phyloP scores from a whole-genome alignment of 2,797 vertebrate genomes.

The Channa striata region DNA sequence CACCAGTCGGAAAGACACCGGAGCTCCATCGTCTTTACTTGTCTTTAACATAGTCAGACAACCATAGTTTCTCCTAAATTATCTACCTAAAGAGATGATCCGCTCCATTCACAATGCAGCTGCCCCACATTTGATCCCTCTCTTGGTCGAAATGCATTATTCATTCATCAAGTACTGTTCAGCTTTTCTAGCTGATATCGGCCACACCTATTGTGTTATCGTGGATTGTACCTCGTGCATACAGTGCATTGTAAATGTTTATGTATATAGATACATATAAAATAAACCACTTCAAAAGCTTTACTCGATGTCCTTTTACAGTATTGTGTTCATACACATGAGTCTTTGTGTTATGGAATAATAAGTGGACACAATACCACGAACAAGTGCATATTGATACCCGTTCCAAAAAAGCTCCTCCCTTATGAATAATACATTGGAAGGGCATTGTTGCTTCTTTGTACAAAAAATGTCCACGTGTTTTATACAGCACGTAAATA shows the following conservation, averaged over 20 bases:
- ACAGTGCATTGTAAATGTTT: constrained; percentile 79
- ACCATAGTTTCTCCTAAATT: constrained; percentile 11
- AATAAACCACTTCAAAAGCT: constrained; percentile 71
- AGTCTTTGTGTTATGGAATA: neutral
- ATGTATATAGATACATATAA: constrained; percentile 78
- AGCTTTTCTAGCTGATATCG: constrained; percentile 56
- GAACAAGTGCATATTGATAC: neutral
- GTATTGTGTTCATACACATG: neutral
- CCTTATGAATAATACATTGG: neutral
- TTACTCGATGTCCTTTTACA: neutral
- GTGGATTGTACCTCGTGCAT: constrained; percentile 76
- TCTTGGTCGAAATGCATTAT: constrained; percentile 48
- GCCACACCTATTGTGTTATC: constrained; percentile 53
- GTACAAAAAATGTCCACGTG: too few species aligned
- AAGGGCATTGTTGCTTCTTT: neutral
- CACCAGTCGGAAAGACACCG: constrained; percentile 22
- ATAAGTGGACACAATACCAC: neutral
- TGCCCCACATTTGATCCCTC: constrained; percentile 5
- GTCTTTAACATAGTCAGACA: neutral
- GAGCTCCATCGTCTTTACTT: constrained; percentile 14
- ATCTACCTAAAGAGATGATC: constrained; percentile 16
- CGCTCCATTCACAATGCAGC: constrained; percentile 40
- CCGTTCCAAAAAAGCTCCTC: neutral
- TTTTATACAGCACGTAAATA: too few species aligned
- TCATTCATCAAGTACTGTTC: constrained; percentile 40